A percentile compares a stretch with the other conserved stretches of the same genome.
These are phyloP conservation scores for Gymnorhina tibicen DNA, from an alignment of 2,113 vertebrate genomes.

Conservation along the genomic window DNA sequence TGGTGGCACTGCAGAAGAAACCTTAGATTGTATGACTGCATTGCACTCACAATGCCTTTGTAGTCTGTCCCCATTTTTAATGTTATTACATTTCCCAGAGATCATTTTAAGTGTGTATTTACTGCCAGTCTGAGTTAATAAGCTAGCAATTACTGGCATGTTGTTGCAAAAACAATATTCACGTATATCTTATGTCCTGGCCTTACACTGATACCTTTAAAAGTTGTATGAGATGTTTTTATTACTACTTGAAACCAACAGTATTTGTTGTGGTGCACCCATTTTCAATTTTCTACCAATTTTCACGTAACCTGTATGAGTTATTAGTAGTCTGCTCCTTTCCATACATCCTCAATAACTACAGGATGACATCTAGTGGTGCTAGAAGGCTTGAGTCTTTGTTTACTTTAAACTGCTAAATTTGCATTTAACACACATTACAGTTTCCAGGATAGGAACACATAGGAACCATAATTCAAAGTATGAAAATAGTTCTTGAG, in stretches of 20 bases:
- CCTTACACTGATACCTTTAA: background rate
- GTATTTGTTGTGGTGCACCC: background rate
- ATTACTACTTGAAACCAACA: background rate
- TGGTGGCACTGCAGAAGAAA: background rate
- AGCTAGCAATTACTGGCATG: background rate
- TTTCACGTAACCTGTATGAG: background rate
- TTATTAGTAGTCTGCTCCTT: background rate
- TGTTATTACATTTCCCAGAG: background rate
- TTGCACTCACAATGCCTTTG: background rate
- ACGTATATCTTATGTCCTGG: background rate
- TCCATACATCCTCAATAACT: background rate
- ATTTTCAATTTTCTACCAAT: background rate
- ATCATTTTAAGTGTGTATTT: background rate
- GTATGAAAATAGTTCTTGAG: background rate
- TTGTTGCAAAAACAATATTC: background rate
- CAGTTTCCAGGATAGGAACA: background rate
- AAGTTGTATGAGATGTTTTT: background rate
- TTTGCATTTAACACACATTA: background rate
- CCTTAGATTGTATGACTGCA: background rate
- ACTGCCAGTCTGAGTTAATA: background rate
- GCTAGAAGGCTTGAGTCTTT: background rate
- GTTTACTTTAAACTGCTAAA: background rate
- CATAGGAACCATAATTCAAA: background rate
- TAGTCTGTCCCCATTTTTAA: background rate
- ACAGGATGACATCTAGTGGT: conserved; percentile 55